These are phyloP conservation scores for Astyanax mexicanus DNA, from an alignment of 2,797 vertebrate genomes.

Conservation along the genomic window DNA sequence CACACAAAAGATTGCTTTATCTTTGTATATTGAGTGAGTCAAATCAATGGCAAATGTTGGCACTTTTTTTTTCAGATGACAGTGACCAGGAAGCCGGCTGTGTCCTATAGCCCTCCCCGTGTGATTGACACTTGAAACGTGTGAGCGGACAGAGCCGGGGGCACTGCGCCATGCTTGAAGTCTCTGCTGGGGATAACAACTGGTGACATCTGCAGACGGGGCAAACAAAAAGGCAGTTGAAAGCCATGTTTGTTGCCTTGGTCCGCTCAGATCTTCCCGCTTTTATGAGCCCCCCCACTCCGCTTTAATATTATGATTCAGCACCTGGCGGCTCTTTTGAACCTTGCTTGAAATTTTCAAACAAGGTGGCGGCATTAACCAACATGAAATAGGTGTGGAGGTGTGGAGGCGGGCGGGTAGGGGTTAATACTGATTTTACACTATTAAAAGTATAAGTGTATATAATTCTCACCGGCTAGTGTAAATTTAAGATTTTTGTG, in stretches of 20 bases:
- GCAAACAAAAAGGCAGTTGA: conserved; percentile 99
- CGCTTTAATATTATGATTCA: conserved; percentile 93
- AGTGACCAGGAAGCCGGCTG: conserved; percentile 95
- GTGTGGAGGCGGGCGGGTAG: conserved; percentile 61
- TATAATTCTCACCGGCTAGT: no score
- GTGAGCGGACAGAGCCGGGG: conserved; percentile 96
- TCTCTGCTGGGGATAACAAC: conserved; percentile 98
- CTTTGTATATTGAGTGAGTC: conserved; percentile 91
- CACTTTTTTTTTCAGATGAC: conserved; percentile 99
- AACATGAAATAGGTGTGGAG: conserved; percentile 83
- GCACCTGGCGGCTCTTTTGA: conserved; percentile 94
- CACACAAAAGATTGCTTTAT: conserved; percentile 90
- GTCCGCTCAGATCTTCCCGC: conserved; percentile 89
- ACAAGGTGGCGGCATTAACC: conserved; percentile 90
- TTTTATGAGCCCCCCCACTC: conserved; percentile 86
- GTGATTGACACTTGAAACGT: conserved; percentile 99
- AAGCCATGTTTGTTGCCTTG: conserved; percentile 92
- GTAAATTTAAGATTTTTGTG: no score
- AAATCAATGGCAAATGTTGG: conserved; percentile 99
- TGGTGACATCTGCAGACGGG: conserved; percentile 99
- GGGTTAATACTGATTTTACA: no score
- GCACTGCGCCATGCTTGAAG: conserved; percentile 96
- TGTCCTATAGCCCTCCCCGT: conserved; percentile 82
- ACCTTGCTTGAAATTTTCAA: conserved; percentile 94
- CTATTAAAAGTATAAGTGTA: no score